Evolutionary conservation across 2,888 invertebrate species (phyloP).

Genomic region (Lithophane leautieri): DNA sequence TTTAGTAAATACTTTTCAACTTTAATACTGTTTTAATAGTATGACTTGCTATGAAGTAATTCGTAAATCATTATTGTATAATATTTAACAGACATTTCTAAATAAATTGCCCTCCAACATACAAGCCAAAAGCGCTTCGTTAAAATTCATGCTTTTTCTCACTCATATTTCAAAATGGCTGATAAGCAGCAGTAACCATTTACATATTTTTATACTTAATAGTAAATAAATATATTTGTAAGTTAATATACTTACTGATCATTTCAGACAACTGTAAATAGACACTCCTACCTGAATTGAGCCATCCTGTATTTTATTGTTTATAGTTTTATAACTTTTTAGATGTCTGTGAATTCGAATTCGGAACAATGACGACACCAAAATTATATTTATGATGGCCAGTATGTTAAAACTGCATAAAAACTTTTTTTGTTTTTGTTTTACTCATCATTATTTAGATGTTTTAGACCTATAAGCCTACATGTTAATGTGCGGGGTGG

Average conservation of each 20-base stretch:
- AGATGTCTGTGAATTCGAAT: not conserved
- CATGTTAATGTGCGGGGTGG: not conserved
- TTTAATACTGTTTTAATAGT: no score
- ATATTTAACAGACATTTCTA: not conserved
- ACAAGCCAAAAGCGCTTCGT: slow-evolving; percentile 4
- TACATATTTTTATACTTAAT: slow-evolving; percentile 35
- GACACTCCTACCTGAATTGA: not conserved
- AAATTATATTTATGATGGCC: not conserved
- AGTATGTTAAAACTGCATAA: not conserved
- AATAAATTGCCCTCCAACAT: slow-evolving; percentile 5
- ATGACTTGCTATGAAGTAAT: not conserved
- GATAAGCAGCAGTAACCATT: not conserved
- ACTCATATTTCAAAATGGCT: not conserved
- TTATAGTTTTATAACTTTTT: not conserved
- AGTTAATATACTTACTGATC: not conserved
- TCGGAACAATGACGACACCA: not conserved
- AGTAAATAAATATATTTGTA: not conserved
- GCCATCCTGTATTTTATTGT: not conserved
- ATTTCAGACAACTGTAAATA: not conserved
- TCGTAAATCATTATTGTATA: not conserved
- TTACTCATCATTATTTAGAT: not conserved
- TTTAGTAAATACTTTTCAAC: not conserved
- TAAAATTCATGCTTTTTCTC: not conserved
- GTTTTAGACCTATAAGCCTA: no score
- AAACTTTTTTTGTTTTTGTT: not conserved